These are phyloP conservation scores for Bembecia ichneumoniformis DNA, from an alignment of 2,888 invertebrate species.

Conservation along the genomic window DNA sequence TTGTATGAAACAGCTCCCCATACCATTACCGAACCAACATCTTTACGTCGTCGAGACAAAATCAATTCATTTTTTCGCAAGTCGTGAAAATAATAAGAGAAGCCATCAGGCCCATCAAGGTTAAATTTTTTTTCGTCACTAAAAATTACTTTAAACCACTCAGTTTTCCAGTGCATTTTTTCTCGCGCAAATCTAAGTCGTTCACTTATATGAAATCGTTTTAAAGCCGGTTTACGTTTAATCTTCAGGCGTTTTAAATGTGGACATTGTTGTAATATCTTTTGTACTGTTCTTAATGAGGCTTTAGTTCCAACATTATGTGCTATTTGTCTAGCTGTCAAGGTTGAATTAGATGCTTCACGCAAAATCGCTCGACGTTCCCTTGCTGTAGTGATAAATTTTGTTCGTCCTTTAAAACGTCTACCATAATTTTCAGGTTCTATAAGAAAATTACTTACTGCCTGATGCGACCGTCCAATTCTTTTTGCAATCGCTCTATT, in stretches of 20 bases:
- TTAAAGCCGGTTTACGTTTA: background rate
- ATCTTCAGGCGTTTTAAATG: background rate
- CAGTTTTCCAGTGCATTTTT: background rate
- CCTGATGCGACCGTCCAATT: background rate
- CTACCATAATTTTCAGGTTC: no score
- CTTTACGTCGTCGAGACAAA: background rate
- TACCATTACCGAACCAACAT: constrained; percentile 1
- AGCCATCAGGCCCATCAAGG: background rate
- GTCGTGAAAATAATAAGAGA: background rate
- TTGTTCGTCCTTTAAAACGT: background rate
- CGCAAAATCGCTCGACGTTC: background rate
- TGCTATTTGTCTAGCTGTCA: background rate
- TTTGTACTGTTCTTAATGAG: background rate
- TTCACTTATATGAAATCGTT: background rate
- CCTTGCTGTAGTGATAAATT: background rate
- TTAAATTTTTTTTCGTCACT: background rate
- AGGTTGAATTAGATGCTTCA: background rate
- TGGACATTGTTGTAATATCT: background rate
- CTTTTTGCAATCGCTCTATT: no score
- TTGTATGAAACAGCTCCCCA: background rate
- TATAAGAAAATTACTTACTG: no score
- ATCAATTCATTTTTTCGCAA: background rate
- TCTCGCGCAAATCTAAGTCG: background rate
- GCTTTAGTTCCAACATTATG: background rate
- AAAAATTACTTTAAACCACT: background rate